Percentiles rank a stretch among this genome's conserved stretches.
Conservation (phyloP, 2,797 vertebrate species). For the Acanthis flammea region DNA sequence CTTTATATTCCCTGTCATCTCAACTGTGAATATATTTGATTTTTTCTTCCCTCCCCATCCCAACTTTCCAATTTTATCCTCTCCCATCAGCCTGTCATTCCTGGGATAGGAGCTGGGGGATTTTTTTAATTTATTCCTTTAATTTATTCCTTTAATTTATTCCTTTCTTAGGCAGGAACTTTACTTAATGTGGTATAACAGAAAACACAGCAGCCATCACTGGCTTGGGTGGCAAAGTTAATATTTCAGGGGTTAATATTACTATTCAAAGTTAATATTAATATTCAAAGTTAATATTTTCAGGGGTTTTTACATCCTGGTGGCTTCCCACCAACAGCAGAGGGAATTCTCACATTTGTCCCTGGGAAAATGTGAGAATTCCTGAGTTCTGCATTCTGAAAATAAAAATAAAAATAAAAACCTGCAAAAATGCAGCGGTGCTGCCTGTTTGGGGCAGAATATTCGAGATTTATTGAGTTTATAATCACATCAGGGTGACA, state of each 20-base stretch:
- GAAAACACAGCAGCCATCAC: conserved; percentile 39
- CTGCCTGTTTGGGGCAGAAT: conserved; percentile 15
- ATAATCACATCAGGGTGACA: background rate
- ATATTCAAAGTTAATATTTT: too few relatives aligned
- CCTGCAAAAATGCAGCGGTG: conserved; percentile 14
- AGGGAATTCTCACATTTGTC: conserved; percentile 62
- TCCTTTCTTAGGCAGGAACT: background rate
- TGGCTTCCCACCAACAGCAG: conserved; percentile 50
- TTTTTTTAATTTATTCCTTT: background rate
- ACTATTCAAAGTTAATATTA: too few relatives aligned
- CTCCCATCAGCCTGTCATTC: conserved; percentile 4
- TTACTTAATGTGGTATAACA: conserved; percentile 45
- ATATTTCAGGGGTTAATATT: too few relatives aligned
- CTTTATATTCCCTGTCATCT: conserved; percentile 66
- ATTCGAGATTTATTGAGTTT: background rate
- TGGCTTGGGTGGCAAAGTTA: conserved; percentile 38
- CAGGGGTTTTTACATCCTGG: conserved; percentile 62
- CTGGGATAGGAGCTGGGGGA: background rate
- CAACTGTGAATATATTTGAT: conserved; percentile 61
- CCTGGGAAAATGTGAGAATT: conserved; percentile 47
- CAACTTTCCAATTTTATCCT: conserved; percentile 55
- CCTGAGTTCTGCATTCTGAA: background rate
- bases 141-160: background rate
- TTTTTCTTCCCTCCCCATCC: fast-evolving
- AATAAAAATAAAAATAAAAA: background rate